Evolutionary conservation across 1,140 invertebrate species (phyloP).

Genomic region (Hirudo medicinalis): DNA sequence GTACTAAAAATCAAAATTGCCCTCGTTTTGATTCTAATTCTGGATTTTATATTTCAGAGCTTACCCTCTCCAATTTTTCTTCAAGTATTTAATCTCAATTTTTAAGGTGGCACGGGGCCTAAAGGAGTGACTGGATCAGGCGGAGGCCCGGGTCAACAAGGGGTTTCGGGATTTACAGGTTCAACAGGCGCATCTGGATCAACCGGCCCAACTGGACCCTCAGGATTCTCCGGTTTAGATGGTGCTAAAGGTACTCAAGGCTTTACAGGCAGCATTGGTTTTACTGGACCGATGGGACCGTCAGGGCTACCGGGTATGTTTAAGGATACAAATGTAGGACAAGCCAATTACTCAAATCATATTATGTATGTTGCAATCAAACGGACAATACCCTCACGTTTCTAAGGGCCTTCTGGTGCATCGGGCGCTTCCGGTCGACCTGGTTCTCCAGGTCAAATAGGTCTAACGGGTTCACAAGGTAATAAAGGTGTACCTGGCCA

Average conservation of each 20-base stretch:
- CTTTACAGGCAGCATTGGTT: conserved; percentile 8
- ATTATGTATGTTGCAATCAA: not conserved
- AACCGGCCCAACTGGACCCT: not conserved
- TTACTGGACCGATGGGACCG: conserved; percentile 7
- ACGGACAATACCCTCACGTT: not conserved
- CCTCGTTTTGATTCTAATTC: no score
- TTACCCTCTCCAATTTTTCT: no score
- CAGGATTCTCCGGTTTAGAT: not conserved
- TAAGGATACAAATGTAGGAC: not conserved
- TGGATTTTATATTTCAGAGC: no score
- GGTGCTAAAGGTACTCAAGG: conserved; percentile 4
- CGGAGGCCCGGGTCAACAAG: conserved; percentile 5
- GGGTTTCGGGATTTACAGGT: not conserved
- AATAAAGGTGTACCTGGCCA: not conserved
- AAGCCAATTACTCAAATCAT: not conserved
- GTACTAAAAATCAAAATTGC: no score
- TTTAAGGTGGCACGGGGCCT: not conserved
- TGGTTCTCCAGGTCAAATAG: not conserved
- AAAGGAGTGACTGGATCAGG: conserved; percentile 3
- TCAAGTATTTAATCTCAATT: no score
- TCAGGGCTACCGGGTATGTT: not conserved
- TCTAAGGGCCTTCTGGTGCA: not conserved
- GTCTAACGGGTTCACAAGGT: conserved; percentile 1
- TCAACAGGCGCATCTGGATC: conserved; percentile 1
- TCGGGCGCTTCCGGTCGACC: not conserved